Base-by-base conservation (phyloP, 1,140 invertebrate genomes). In the Rhyacophila brunnea region DNA sequence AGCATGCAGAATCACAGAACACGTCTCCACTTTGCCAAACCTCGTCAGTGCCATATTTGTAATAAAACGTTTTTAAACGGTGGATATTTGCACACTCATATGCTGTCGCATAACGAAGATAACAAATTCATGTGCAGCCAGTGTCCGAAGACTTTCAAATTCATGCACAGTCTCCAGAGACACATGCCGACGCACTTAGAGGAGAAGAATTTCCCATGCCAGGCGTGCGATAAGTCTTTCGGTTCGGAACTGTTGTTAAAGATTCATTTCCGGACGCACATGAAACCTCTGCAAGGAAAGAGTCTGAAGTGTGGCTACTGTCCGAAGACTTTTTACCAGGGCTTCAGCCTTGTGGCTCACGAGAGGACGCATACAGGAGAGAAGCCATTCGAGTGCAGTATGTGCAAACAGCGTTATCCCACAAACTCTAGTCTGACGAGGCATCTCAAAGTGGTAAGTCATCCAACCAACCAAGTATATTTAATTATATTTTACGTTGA, bases 201-300 rank as follows among this genome's bases (percentile, higher is more conserved):
- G 62, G 81, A 83, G 54, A 83, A 82, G 60, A 80, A 78, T 0
- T 80, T 82, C 53, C 75, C 70, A 0, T 87, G 85, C 61, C 68
- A 73, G 0, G 71, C 79, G 17, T 86, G 84, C 66, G 76, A 78
- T 1, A 84, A 85, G 67, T 79, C 74, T 57, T 87, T 86, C 64
- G 80, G 82, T 0, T 83, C 83, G n/a, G 75, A 77, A 32, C 79
- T 80, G 13, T 76, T 83, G n/a, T 71, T 86, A 11, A 81, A 78
- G 44, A 78, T 80, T 43, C 84, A 86, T 56, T 73, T 80, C 57
- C 80, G 83, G 28, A 80, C 79, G 0, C 84, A 86, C 66, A 73
- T 73, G 56, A 55, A 71, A 0, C 54, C 67, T 6, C 47, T 66
- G n/a, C 55, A 70, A 0, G 74, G 73, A 0, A 66, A 70, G 19